Conservation (phyloP, 2,888 invertebrate species). For the Vannuccia rotundouncinata region DNA sequence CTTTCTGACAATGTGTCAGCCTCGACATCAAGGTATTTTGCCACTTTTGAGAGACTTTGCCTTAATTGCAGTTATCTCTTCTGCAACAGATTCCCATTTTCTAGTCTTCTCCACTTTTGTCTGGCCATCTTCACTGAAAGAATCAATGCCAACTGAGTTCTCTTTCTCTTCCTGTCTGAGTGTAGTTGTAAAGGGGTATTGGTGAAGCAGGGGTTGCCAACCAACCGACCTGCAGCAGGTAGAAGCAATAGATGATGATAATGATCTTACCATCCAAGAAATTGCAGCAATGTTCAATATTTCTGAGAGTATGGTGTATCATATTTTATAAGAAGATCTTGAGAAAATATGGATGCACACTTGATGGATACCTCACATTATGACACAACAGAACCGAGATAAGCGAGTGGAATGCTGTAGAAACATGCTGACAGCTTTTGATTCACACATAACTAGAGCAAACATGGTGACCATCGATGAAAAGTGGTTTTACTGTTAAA, state of each 20-base stretch:
- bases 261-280: not conserved
- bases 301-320: conserved; percentile 8
- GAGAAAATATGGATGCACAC: conserved; percentile 12
- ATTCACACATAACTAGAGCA: conserved; percentile 1
- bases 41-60: too few species aligned
- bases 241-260: conserved; percentile 14
- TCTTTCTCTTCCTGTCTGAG: too few species aligned
- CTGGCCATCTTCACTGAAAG: too few species aligned
- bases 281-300: conserved; percentile 12
- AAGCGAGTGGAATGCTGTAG: conserved; percentile 1
- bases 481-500: not conserved
- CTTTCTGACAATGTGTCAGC: too few species aligned
- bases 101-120: too few species aligned
- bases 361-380: conserved; percentile 11
- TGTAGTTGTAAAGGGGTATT: too few species aligned
- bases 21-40: too few species aligned
- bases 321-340: not conserved
- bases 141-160: too few species aligned
- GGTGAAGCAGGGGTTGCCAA: too few species aligned
- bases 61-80: too few species aligned
- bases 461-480: conserved; percentile 10
- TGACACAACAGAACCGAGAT: not conserved
- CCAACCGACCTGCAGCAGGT: too few species aligned
- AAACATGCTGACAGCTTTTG: conserved; percentile 19
- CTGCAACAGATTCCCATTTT: too few species aligned